Evolutionary conservation across 1,140 invertebrate genomes (phyloP).

Genomic region (Chrysomallon squamiferum): DNA sequence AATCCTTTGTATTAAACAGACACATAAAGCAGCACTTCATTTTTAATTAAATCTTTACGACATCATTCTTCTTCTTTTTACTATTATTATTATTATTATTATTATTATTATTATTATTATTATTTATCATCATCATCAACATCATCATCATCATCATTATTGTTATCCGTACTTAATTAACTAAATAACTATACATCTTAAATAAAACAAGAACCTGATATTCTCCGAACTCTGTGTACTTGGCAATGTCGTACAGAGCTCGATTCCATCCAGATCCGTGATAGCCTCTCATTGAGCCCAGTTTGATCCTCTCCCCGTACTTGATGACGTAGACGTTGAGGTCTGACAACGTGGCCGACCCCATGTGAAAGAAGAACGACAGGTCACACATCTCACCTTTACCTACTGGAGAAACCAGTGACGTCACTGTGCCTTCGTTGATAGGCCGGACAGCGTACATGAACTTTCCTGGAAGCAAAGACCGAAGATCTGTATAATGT

Average conservation of each 20-base stretch:
- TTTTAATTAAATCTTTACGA: no score
- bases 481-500: neutral
- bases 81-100: no score
- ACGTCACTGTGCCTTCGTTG: neutral
- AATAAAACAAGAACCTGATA: neutral
- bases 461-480: neutral
- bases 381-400: neutral
- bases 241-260: neutral
- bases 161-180: no score
- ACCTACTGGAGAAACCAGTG: neutral
- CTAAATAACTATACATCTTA: no score
- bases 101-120: no score
- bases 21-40: no score
- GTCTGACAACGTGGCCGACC: neutral
- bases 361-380: neutral
- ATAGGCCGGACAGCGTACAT: constrained; percentile 2
- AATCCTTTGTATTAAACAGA: no score
- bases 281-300: neutral
- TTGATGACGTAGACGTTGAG: neutral
- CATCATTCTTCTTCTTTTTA: no score
- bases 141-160: no score
- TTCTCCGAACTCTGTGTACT: constrained; percentile 4
- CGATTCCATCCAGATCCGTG: neutral
- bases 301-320: constrained; percentile 5
- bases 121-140: no score